Base-by-base conservation (phyloP, 2,113 vertebrate genomes). In the Arizona elegans region DNA sequence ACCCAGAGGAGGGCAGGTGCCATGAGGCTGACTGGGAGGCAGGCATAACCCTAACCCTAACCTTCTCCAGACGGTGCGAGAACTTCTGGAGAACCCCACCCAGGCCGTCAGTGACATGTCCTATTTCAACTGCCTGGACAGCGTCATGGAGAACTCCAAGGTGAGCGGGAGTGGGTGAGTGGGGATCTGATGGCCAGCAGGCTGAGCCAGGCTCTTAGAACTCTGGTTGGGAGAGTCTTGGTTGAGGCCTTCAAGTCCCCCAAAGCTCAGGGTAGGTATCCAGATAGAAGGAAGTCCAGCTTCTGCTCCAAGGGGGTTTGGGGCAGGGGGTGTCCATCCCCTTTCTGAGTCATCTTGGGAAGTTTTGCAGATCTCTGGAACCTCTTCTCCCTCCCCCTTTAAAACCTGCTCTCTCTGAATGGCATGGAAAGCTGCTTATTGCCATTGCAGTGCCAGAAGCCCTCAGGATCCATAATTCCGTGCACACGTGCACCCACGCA, bases 121-220 rank as follows among this genome's bases (percentile, higher is more conserved):
- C 33, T 99, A 99, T 97, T 99, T 99, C 70, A 98, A 98, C 97
- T 99, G 99, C 96, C 98, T 99, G n/a, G 99, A 99, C 96, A 99
- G 98, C 0, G 99, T 99, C 54, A 99, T 99, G 99, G 99, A 99
- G 96, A 99, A 99, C 97, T 99, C 99, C 9, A 99, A 99, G 98
- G 99, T 99, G 94, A 93, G 95, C 23, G 15, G 19, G 56, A 54
- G 8, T 6, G 7, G 13, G 19, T 52, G 53, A 43, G 13, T 10
- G 2, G 0, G 70, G 43, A 3, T 7, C 3, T 1, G 58, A 13
- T 5, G n/a, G 3, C 23, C 7, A 59, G 52, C 3, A 21, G 50
- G 13, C 4, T 3, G 1, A 21, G 75, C 15, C 17, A 43, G 15
- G 75, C 1, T 33, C 33, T 43, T 19, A 85, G 70, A 38, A 38